Percentiles rank a stretch among this genome's conserved stretches.
Conservation (phyloP, 2,113 vertebrate genomes). For the Malurus melanocephalus region DNA sequence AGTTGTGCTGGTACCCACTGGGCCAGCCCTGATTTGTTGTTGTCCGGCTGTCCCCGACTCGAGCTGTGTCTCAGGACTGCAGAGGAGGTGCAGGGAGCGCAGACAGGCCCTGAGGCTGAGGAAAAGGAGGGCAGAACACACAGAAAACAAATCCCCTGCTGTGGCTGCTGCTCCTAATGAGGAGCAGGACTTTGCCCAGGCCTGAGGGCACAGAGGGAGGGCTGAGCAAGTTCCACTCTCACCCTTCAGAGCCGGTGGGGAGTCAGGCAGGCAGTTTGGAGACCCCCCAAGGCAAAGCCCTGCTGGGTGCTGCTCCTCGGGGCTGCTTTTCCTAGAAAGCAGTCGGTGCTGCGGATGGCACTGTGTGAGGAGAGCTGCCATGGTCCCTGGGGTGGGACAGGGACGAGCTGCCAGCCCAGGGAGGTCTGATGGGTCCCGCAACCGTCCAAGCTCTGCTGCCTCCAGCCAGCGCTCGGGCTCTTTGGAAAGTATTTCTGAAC, state of each 20-base stretch:
- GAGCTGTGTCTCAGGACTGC: fast-evolving
- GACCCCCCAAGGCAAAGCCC: background rate
- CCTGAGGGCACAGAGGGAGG: background rate
- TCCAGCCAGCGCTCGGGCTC: background rate
- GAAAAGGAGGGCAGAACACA: background rate
- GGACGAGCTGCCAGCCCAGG: background rate
- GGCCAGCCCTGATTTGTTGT: fast-evolving
- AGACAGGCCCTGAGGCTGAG: background rate
- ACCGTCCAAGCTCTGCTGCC: background rate
- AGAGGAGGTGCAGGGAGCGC: background rate
- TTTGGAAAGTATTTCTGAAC: slow-evolving; percentile 52
- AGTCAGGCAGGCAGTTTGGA: background rate
- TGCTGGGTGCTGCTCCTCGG: background rate
- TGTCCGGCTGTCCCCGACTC: background rate
- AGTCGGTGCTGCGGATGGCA: background rate
- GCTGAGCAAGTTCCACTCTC: background rate
- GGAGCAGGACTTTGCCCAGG: background rate
- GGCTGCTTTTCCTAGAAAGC: background rate
- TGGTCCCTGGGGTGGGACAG: background rate
- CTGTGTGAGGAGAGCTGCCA: background rate
- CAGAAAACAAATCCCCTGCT: slow-evolving; percentile 26
- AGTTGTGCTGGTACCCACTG: background rate
- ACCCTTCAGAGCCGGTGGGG: background rate
- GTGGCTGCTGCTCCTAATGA: background rate
- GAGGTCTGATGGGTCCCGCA: background rate